A percentile compares a stretch with the other conserved stretches of the same genome.
phyloP scores from a whole-genome alignment of 2,888 invertebrate genomes.

The Lasioglossum pauxillum region DNA sequence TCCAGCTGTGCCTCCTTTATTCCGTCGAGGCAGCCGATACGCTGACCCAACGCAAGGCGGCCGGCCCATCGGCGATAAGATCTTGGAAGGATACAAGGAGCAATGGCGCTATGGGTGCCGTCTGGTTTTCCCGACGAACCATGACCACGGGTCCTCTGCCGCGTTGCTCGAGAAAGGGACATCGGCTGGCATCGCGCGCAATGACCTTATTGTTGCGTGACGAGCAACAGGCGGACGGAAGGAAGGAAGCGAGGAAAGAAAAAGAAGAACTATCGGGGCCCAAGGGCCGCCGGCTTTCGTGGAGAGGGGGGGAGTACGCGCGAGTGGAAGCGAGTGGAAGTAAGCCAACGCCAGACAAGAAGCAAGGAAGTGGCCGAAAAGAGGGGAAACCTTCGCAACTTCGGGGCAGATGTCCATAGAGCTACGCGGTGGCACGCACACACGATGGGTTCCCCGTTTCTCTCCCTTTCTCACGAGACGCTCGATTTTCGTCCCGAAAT shows the following conservation, averaged over 20 bases:
- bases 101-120: not conserved
- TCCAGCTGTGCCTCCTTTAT: conserved; percentile 4
- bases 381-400: conserved; percentile 69
- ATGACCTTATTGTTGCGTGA: conserved; percentile 80
- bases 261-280: conserved; percentile 53
- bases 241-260: conserved; percentile 72
- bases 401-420: conserved; percentile 69
- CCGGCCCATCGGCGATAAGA: conserved; percentile 29
- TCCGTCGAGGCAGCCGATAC: conserved; percentile 5
- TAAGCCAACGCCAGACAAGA: conserved; percentile 47
- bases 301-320: conserved; percentile 37
- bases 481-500: conserved; percentile 53
- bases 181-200: conserved; percentile 57
- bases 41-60: not conserved
- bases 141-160: conserved; percentile 45
- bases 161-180: conserved; percentile 38
- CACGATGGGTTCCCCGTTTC: conserved; percentile 53
- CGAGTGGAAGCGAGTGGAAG: conserved; percentile 22
- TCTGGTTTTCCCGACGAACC: conserved; percentile 48
- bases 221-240: conserved; percentile 68
- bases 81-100: conserved; percentile 30
- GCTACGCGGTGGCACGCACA: conserved; percentile 32
- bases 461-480: conserved; percentile 67
- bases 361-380: conserved; percentile 64
- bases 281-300: conserved; percentile 52